Base-by-base conservation (phyloP, 2,888 invertebrate genomes). In the Sarcophaga carnaria region DNA sequence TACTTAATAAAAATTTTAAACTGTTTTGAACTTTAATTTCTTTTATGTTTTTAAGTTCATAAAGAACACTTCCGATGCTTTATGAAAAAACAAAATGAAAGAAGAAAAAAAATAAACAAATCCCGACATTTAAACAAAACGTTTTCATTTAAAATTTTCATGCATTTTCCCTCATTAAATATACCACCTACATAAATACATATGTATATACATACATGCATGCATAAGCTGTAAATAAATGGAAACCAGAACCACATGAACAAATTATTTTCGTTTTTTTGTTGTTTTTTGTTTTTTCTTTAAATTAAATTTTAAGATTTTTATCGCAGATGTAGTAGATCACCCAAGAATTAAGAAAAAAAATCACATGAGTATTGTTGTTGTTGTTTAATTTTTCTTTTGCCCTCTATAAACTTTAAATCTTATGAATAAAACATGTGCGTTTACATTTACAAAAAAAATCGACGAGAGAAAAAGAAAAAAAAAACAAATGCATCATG, bases 291-390 rank as follows among this genome's bases (percentile, higher is more conserved):
- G 22, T 37, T 37, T 37, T 72, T 72, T 74, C 72, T 62, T 54
- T 71, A 80, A 84, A 84, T 84, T 84, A 80, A 84, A 76, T 84
- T 76, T 60, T 60, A 76, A 66, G 80, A 80, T 84, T 80, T 66
- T 80, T 74, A 84, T 84, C 74, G 17, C 12, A 84, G 22, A 17
- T 47, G 63, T 71, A 80, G 60, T 71, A 76, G 80, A 84, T 84
- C 84, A 70, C 84, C 80, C 84, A 84, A 70, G 75, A 80, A 47
- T 74, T 45, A 17, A n/a, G 25, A 22, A 11, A 17, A 11, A 17
- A 22, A 54, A 60, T 37, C 12, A 59, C 5, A 17, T 17, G 59
- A 59, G 54, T 67, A 49, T 63, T 63, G 59, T 14, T 45, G 37
- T 47, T 63, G n/a, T 64, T 74, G 25, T 59, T 45, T 67, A 20